These are phyloP conservation scores for Onychomys torridus DNA, from an alignment of 2,797 vertebrate species.

Conservation along the genomic window DNA sequence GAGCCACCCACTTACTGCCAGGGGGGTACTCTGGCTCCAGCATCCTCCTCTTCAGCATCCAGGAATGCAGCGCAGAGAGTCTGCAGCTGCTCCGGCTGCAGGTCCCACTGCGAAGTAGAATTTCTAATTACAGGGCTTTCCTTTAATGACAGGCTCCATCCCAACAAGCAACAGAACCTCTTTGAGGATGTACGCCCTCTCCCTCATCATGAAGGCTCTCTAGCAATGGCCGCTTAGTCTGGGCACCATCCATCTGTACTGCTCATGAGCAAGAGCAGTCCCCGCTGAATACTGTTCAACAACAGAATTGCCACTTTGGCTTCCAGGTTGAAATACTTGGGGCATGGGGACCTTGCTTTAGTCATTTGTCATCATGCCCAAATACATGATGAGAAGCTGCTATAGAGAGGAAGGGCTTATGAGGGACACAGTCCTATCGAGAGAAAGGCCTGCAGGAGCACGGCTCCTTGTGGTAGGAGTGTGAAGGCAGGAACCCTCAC, in stretches of 20 bases:
- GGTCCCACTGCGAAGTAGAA: constrained; percentile 81
- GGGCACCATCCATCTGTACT: constrained; percentile 28
- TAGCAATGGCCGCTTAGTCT: background rate
- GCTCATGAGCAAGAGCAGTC: background rate
- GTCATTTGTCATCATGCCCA: background rate
- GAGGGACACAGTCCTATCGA: background rate
- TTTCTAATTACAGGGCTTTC: constrained; percentile 86
- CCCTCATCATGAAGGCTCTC: constrained; percentile 54
- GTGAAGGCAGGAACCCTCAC: background rate
- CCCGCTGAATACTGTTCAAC: background rate
- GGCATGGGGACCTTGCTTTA: background rate
- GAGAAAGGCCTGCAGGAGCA: background rate
- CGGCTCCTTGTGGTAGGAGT: background rate
- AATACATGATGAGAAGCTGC: background rate
- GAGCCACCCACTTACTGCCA: background rate
- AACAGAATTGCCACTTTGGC: background rate
- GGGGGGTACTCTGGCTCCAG: constrained; percentile 57
- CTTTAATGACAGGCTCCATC: constrained; percentile 84
- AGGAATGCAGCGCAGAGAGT: constrained; percentile 66
- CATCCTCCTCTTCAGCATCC: constrained; percentile 66
- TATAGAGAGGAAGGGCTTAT: background rate
- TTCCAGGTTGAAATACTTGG: background rate
- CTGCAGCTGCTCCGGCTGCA: constrained; percentile 79
- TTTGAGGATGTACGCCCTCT: constrained; percentile 53
- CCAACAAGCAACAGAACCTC: constrained; percentile 58